Base-by-base conservation (phyloP, 1,140 invertebrate genomes). In the Pseudobourletiella spinata region DNA sequence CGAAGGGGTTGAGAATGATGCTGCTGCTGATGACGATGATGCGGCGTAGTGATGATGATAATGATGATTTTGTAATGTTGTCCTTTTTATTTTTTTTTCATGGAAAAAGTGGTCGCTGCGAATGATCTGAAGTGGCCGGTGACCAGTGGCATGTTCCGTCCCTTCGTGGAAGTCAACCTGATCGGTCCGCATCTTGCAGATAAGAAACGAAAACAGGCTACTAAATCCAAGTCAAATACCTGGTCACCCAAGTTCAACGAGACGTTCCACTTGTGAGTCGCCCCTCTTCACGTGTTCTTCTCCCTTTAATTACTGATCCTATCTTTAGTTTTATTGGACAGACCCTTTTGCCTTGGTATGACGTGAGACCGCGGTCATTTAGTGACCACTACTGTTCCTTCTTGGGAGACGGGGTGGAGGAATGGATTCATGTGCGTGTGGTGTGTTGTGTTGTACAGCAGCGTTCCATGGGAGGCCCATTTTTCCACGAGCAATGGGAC, bases 161-260 rank as follows among this genome's bases (percentile, higher is more conserved):
- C 97, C 42, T 99, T 98, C 78, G 92, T 98, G 43, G 96, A 99
- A 79, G 91, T 98, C 3, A 96, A 98, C 77, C 81, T 99, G 24
- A 97, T 99, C 72, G 97, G 97, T 39, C 97, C 97, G 1, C 89
- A 98, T 76, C 78, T 99, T 46, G 88, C 91, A 35, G 95, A 98
- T 73, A 98, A 98, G 79, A 98, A 98, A 74, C 80, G 97, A 68
- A 98, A 97, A 79, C 88, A 92, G 73, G 91, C 92, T 24, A 99
- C 97, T 2, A 99, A 99, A 78, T 96, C 95, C 1, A 99, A 99
- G 76, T 92, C 88, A 67, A 95, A 95, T 74, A 96, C 93, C 75
- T 95, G 92, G 92, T 95, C 95, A 62, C 97, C 97, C 2, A 98
- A 98, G 77, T 99, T 92, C 79, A 98, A 98, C 79, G 96, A 99